Evolutionary conservation across 2,113 vertebrate genomes (phyloP), one percentile per base, ranked within the genome.

Genomic region (Zootoca vivipara): DNA sequence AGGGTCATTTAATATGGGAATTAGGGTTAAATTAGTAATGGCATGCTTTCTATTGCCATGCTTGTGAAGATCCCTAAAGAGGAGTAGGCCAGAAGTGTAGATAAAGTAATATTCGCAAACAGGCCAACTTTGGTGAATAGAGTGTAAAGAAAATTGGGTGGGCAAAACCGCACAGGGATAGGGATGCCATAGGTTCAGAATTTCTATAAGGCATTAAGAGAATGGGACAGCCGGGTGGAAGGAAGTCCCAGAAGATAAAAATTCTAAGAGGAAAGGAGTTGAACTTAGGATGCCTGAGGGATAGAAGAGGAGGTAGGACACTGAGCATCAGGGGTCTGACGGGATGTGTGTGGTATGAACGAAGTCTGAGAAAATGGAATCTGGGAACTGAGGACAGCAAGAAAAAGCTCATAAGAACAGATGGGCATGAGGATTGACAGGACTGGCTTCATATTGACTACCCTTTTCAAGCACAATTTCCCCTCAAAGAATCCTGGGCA

Each of bases 1-100:
- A 72, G 33, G 9, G 10, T 78, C 82, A 79, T 12, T 64, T 0
- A 0, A 1, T 12, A 7, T 1, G 3, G 33, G 40, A 85, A 84
- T 4, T 15, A 6, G 0, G 20, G 28, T 83, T 35, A 67, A 62
- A 38, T 52, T 46, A 7, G 78, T 40, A 33, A 35, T 22, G 30
- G 1, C 82, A 30, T 0, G 62, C n/a, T 33, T 26, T 15, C 24
- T 24, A 6, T 12, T 0, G 0, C 1, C n/a, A 30, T 78, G 8
- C 35, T 67, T 72, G 20, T 7, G 15, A 78, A n/a, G 1, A 4
- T 58, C 52, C 89, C 78, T 78, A 73, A 90, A 35, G 10, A 74
- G 38, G 2, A n/a, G 4, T 1, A 74, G 28, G 80, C 78, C 26
- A 22, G 64, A 84, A 26, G 24, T 30, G 16, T 73, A 35, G 8